Percentiles rank a stretch among this genome's conserved stretches.
Evolutionary conservation across 1,140 invertebrate species (phyloP).

Genomic region (Xylocopa sonorina): DNA sequence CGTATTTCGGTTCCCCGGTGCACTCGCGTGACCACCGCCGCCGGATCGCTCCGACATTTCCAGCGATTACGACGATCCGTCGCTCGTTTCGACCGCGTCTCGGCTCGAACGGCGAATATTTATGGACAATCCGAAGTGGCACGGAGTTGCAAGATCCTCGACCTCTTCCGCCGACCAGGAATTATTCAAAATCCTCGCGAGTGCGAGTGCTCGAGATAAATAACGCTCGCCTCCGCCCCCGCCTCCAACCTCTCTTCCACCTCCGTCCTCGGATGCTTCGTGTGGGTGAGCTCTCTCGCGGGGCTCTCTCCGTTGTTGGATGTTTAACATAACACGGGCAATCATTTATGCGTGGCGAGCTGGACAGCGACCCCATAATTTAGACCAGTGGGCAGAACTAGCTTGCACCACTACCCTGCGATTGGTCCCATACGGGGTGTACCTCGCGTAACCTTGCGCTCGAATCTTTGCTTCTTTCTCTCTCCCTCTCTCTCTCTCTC

Average conservation of each 20-base stretch:
- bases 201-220: conserved; percentile 78
- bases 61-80: no score
- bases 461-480: conserved; percentile 38
- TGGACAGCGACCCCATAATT: conserved; percentile 80
- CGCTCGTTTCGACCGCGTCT: conserved; percentile 32
- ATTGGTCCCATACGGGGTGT: conserved; percentile 71
- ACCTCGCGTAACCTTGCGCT: conserved; percentile 53
- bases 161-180: conserved; percentile 58
- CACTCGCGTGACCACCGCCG: neutral
- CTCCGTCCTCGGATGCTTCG: conserved; percentile 68
- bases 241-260: conserved; percentile 66
- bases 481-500: neutral
- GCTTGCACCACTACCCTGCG: conserved; percentile 65
- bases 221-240: conserved; percentile 75
- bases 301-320: conserved; percentile 64
- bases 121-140: conserved; percentile 56
- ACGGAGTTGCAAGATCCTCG: conserved; percentile 52
- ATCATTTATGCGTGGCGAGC: conserved; percentile 81
- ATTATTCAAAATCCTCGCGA: conserved; percentile 81
- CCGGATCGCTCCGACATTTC: no score
- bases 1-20: conserved; percentile 35
- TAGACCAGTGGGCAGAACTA: conserved; percentile 78
- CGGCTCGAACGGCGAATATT: conserved; percentile 46
- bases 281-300: conserved; percentile 74
- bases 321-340: conserved; percentile 82